Evolutionary conservation across 1,140 invertebrate genomes (phyloP), one percentile per base, ranked within the genome.

Genomic region (Brachionus rubens): DNA sequence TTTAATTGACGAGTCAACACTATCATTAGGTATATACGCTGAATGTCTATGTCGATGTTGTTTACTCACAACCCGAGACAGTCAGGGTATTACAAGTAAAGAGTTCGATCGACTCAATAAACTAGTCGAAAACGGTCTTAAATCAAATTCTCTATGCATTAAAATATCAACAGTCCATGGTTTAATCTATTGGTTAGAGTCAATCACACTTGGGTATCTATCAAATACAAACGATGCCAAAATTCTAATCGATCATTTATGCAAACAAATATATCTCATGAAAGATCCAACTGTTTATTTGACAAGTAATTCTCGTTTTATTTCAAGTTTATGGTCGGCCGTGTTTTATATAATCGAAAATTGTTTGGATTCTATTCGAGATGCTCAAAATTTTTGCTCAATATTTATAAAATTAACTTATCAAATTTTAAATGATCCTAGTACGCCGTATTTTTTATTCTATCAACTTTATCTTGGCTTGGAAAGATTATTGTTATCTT

Each of bases 101-200:
- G 68, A 72, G 9, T 54, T 72, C 59, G 87, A 91, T 54, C 87
- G 86, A 78, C 84, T 91, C 0, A 87, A 88, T 77, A 89, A 88
- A 77, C 80, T 89, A 7, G 80, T 91, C 14, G 89, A 90, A 30
- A 79, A 82, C 40, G 87, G 88, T 80, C 85, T 91, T 1, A 89
- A 88, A 80, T 89, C 87, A 79, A 86, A 85, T 12, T 89, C 89
- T 80, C 79, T 91, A 10, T 86, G 89, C 1, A 88, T 89, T 14
- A 87, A 88, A 80, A 88, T 90, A 43, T 87, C 89, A 10, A 87
- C 89, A 30, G 82, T 93, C 19, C 88, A 91, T 81, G 91, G 91
- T 1, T 82, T 90, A n/a, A 83, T 92, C 5, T 92, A 91, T 82
- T 81, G 93, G 50, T 83, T 93, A 89, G 87, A 90, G 78, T 78